Evolutionary conservation across 2,113 vertebrate genomes (phyloP), one percentile per base, ranked within the genome.

Genomic region (Opisthocomus hoazin): DNA sequence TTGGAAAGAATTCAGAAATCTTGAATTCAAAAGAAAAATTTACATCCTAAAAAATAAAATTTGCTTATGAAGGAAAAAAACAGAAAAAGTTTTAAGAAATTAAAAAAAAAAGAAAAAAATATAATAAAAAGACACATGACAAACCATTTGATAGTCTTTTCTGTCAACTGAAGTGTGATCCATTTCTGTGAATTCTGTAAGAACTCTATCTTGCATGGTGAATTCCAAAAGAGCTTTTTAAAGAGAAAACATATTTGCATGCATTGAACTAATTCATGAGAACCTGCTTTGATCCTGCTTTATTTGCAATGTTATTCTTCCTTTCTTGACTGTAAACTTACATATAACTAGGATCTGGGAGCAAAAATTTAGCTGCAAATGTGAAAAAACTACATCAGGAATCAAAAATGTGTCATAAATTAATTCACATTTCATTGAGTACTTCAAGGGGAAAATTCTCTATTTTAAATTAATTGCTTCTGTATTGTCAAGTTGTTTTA

Each of bases 1-100:
- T 54, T 93, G 92, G 91, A 46, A 54, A 70, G 70, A 91, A 93
- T 66, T 95, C 70, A 89, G 90, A 96, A 97, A 93, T 71, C 54
- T 70, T 85, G 81, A 43, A 76, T 83, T 87, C 64, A 46, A 85
- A 97, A 89, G 36, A 63, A 89, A 87, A 93, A 73, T 24, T 70
- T 69, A 5, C 27, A 80, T 89, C 41, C 36, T 84, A 84, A 95
- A 95, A 94, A 92, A 24, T 50, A 84, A 93, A 89, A 86, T 37
- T 90, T 91, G 11, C 22, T 85, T 77, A 84, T 60, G 27, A 94
- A 91, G 7, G 6, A 34, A 54, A 34, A 37, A 73, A 56, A 34
- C 3, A 86, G 46, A 36, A 89, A 70, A 77, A 34, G 39, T 5
- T 89, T 87, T 51, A 54, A 91, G 26, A 87, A 79, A 21, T 54